These are phyloP conservation scores for Pterocles orientalis DNA, from an alignment of 2,113 vertebrate genomes.

Conservation along the genomic window DNA sequence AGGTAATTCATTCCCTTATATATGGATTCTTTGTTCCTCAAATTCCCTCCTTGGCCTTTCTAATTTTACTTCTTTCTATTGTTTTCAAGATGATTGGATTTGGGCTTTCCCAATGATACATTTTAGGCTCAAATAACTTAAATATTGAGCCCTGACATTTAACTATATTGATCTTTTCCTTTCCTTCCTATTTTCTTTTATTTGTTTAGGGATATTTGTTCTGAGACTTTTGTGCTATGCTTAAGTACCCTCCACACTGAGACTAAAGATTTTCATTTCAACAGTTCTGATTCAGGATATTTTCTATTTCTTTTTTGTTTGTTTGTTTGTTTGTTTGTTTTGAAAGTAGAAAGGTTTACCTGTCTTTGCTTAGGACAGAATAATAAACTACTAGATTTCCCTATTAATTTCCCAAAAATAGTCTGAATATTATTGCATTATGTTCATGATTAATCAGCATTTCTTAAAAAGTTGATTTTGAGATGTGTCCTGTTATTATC, in stretches of 20 bases:
- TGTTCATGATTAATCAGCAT: background rate
- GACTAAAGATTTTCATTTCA: background rate
- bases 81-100: conserved; percentile 14
- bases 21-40: background rate
- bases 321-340: background rate
- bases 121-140: conserved; percentile 40
- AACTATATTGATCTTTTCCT: conserved; percentile 25
- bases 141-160: conserved; percentile 53
- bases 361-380: background rate
- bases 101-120: conserved; percentile 4
- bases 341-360: background rate
- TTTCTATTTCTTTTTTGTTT: background rate
- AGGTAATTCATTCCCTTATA: background rate
- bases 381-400: background rate
- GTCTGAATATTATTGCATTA: background rate
- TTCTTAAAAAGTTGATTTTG: background rate
- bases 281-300: background rate
- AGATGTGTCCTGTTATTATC: background rate
- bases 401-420: background rate
- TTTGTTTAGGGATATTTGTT: conserved; percentile 31
- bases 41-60: background rate
- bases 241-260: background rate
- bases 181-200: background rate
- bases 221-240: background rate
- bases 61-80: conserved; percentile 16